These are phyloP conservation scores for Leucoraja erinaceus DNA, from an alignment of 2,113 vertebrate species.

Conservation along the genomic window DNA sequence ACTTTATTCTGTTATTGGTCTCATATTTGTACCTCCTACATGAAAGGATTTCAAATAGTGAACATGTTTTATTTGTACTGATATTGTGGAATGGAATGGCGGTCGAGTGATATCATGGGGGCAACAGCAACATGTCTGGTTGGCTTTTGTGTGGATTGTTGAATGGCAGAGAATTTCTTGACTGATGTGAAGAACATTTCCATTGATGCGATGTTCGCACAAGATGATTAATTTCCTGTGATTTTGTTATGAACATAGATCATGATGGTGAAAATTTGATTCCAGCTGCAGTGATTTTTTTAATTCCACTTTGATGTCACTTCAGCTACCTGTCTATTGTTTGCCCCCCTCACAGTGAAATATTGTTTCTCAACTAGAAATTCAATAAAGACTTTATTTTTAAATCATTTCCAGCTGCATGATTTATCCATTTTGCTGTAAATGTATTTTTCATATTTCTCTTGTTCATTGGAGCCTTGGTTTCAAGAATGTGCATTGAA, in stretches of 20 bases:
- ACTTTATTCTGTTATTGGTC: neutral
- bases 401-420: neutral
- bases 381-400: neutral
- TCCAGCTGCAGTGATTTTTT: neutral
- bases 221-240: neutral
- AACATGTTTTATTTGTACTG: too few relatives aligned
- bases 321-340: neutral
- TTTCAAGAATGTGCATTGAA: too few relatives aligned
- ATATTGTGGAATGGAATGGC: neutral
- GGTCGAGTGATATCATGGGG: neutral
- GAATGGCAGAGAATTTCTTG: neutral
- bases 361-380: neutral
- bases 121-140: neutral
- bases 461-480: too few relatives aligned
- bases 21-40: neutral
- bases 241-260: neutral
- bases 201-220: neutral
- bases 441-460: neutral
- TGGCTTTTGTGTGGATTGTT: neutral
- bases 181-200: neutral
- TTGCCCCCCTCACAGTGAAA: neutral
- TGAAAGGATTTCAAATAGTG: neutral
- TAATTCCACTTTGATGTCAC: neutral
- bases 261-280: neutral
- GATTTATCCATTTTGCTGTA: neutral